Percentiles rank a stretch among this genome's conserved stretches.
Evolutionary conservation across 2,888 invertebrate genomes (phyloP).

Genomic region (Thereva unica): DNA sequence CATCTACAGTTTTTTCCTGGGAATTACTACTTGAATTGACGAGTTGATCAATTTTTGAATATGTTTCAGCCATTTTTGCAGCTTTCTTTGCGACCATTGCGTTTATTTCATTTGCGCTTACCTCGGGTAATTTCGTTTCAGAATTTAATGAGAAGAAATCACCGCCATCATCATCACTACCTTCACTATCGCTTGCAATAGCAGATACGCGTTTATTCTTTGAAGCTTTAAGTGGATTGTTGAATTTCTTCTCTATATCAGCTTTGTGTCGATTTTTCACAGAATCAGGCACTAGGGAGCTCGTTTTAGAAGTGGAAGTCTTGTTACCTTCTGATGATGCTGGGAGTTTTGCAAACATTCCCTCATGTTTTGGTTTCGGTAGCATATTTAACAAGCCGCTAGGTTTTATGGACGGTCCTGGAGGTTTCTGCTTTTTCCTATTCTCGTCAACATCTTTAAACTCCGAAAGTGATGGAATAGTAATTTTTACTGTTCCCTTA

Average conservation of each 20-base stretch:
- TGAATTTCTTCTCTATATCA: constrained; percentile 48
- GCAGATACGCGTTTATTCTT: constrained; percentile 44
- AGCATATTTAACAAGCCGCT: constrained; percentile 69
- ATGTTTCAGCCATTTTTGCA: constrained; percentile 51
- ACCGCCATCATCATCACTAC: constrained; percentile 58
- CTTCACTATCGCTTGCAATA: constrained; percentile 61
- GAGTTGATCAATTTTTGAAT: constrained; percentile 45
- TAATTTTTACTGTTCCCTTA: constrained; percentile 64
- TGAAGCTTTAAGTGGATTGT: constrained; percentile 47
- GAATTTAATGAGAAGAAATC: constrained; percentile 57
- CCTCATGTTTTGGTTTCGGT: constrained; percentile 65
- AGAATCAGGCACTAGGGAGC: constrained; percentile 57
- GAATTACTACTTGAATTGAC: not conserved
- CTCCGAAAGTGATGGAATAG: constrained; percentile 69
- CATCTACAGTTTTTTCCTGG: constrained; percentile 31
- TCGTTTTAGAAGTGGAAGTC: not conserved
- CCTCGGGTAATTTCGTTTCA: constrained; percentile 58
- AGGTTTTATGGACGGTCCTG: constrained; percentile 37
- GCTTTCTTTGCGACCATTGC: constrained; percentile 54
- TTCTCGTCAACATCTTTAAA: constrained; percentile 49
- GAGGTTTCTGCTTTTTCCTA: constrained; percentile 11
- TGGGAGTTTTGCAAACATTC: constrained; percentile 43
- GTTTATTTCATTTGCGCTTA: constrained; percentile 58
- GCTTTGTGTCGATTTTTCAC: constrained; percentile 50
- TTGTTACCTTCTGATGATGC: not conserved